Evolutionary conservation across 1,140 invertebrate genomes (phyloP).

Genomic region (Pseudomyrmex dendroicus): DNA sequence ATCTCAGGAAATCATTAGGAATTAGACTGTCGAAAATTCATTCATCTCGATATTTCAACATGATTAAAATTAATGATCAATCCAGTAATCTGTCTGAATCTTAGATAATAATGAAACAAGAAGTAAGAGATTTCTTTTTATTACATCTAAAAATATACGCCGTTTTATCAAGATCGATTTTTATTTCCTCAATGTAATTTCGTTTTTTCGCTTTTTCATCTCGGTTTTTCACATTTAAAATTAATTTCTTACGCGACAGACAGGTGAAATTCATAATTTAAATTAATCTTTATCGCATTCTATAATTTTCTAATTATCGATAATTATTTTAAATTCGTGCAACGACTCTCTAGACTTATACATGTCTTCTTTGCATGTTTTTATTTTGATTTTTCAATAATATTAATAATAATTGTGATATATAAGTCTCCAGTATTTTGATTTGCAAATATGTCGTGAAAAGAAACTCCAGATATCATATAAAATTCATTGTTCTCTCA

Average conservation of each 20-base stretch:
- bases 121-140: neutral
- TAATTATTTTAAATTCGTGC: neutral
- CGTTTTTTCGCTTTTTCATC: neutral
- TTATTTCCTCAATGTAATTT: neutral
- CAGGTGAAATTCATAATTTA: slow-evolving; percentile 32
- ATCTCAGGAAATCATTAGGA: neutral
- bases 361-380: neutral
- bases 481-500: slow-evolving; percentile 6
- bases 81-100: neutral
- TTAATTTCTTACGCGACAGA: slow-evolving; percentile 18
- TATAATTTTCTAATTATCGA: slow-evolving; percentile 3
- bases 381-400: neutral
- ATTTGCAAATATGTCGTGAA: neutral
- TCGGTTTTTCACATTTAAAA: neutral
- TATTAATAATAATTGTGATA: no score
- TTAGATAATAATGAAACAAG: neutral
- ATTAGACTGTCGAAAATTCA: slow-evolving; percentile 3
- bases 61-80: neutral
- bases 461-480: neutral
- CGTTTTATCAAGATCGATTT: neutral
- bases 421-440: neutral
- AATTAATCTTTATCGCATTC: slow-evolving; percentile 42
- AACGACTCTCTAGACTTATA: no score
- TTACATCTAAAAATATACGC: neutral
- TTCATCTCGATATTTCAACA: neutral